Base-by-base conservation (phyloP, 2,888 invertebrate species). In the Sycophila texana region DNA sequence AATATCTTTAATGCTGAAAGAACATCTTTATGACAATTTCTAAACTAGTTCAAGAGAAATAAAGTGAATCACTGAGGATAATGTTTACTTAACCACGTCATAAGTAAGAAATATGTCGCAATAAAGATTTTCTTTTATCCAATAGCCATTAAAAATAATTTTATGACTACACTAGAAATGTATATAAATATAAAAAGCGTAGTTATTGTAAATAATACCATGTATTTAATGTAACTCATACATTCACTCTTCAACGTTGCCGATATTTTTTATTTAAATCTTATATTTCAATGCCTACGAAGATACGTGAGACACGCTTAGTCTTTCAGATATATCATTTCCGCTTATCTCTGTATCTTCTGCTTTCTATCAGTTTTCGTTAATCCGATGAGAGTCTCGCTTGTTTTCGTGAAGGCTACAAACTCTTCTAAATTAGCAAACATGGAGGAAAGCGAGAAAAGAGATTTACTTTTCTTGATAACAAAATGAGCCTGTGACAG, bases 191-290 rank as follows among this genome's bases (percentile, higher is more conserved):
- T 20, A 22, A 53, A 61, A 63, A 49, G 70, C 68, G 39, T 68
- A 67, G 60, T 39, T 47, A 60, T 53, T 74, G 66, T 81, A 72
- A 74, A 60, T 81, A 77, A 71, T 77, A 71, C 51, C 22, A 79
- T 75, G 26, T 72, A 75, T 66, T 53, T 67, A 71, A n/a, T 39
- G 65, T 72, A 75, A 65, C 53, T 58, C 70, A 74, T 61, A 55
- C 51, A 74, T 61, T 22, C n/a, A 74, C 68, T 22, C n/a, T 75
- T 60, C 66, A 61, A 18, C 53, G 39, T 60, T 60, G 57, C 60
- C 60, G 14, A 26, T 49, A 10, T 72, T 39, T 39, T 39, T 39
- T 39, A 73, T 51, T 53, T 66, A 67, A 72, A 74, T 47, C 14
- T 55, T 63, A 70, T 67, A 18, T 67, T 66, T 57, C 26, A 4